phyloP scores from a whole-genome alignment of 2,113 vertebrate genomes.

The Anhinga rufa region DNA sequence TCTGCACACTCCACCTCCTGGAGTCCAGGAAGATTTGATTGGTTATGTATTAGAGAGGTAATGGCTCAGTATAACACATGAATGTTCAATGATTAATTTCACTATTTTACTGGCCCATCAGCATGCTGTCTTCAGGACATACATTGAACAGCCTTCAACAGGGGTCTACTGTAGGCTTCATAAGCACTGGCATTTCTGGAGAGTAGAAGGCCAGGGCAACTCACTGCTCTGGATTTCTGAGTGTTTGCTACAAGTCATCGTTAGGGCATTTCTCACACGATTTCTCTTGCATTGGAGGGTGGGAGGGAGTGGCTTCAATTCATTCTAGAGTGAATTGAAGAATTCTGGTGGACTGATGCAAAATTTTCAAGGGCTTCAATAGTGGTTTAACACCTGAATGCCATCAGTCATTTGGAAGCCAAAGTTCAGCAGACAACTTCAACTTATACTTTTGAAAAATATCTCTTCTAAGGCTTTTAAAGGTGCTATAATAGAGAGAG shows the following conservation, averaged over 20 bases:
- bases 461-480: background rate
- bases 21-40: background rate
- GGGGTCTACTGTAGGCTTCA: no score
- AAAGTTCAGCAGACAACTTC: background rate
- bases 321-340: background rate
- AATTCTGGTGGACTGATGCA: background rate
- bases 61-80: background rate
- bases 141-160: background rate
- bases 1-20: background rate
- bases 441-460: background rate
- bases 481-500: no score
- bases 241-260: rapidly evolving
- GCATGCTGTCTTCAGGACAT: background rate
- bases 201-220: background rate
- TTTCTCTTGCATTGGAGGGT: background rate
- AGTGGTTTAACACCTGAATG: background rate
- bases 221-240: background rate
- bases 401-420: background rate
- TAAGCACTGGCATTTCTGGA: background rate
- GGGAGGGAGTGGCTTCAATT: background rate
- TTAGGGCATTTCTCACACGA: background rate
- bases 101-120: background rate
- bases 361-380: background rate
- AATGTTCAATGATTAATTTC: background rate
- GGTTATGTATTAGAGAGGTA: background rate